Evolutionary conservation across 2,888 invertebrate species (phyloP).

Genomic region (Hirtodrosophila duncani): DNA sequence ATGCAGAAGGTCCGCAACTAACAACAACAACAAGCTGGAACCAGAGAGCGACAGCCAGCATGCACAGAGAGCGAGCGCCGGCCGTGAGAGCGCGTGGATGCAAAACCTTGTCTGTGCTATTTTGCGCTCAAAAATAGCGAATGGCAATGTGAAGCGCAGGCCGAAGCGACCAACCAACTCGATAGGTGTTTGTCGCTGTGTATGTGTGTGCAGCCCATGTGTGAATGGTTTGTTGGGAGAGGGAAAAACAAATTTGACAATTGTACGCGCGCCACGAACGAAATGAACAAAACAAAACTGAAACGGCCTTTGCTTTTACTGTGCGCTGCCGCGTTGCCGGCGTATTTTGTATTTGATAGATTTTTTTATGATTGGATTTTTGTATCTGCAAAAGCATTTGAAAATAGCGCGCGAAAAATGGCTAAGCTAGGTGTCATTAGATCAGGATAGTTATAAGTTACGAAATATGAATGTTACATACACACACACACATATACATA

Average conservation of each 20-base stretch:
- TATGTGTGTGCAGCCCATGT: constrained; percentile 12
- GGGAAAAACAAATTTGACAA: constrained; percentile 69
- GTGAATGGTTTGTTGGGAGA: constrained; percentile 25
- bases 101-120: constrained; percentile 9
- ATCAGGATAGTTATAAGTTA: constrained; percentile 28
- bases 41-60: constrained; percentile 19
- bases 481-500: constrained; percentile 12
- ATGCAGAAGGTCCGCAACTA: too few relatives aligned
- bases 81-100: constrained; percentile 19
- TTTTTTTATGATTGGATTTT: constrained; percentile 42
- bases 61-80: constrained; percentile 30
- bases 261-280: constrained; percentile 73
- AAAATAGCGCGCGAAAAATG: constrained; percentile 53
- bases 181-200: constrained; percentile 1
- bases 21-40: constrained; percentile 12
- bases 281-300: constrained; percentile 73
- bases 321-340: constrained; percentile 49
- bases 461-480: constrained; percentile 33
- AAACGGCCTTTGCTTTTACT: constrained; percentile 49
- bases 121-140: constrained; percentile 65
- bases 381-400: constrained; percentile 48
- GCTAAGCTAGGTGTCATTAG: constrained; percentile 5
- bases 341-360: constrained; percentile 63
- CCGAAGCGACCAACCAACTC: constrained; percentile 36
- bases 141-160: constrained; percentile 58